phyloP scores from a whole-genome alignment of 2,888 invertebrate genomes.

The Dynastes hyllus region DNA sequence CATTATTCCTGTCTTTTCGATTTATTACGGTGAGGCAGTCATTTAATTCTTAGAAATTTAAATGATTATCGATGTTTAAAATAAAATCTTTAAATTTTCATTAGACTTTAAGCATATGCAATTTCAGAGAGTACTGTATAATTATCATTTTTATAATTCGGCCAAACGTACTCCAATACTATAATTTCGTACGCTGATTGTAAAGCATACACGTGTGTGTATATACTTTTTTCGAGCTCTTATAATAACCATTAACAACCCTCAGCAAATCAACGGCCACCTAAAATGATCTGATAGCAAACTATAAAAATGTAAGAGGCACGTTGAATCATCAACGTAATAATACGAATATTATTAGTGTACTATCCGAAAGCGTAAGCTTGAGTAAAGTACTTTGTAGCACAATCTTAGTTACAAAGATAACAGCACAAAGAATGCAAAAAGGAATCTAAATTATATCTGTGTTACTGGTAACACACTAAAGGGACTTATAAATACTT shows the following conservation, averaged over 20 bases:
- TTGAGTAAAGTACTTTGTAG: neutral
- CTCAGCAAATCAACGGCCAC: neutral
- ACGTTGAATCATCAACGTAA: constrained; percentile 10
- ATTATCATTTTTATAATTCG: too few species aligned
- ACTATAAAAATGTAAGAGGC: neutral
- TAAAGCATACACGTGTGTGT: neutral
- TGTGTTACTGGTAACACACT: constrained; percentile 43
- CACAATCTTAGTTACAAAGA: constrained; percentile 29
- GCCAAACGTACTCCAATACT: too few species aligned
- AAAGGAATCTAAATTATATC: constrained; percentile 41
- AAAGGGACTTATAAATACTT: constrained; percentile 48
- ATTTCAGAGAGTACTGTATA: too few species aligned
- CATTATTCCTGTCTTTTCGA: too few species aligned
- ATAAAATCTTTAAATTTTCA: too few species aligned
- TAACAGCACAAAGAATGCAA: constrained; percentile 22
- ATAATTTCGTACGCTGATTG: too few species aligned
- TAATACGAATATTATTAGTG: constrained; percentile 8
- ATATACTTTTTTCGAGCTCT: neutral
- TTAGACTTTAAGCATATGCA: too few species aligned
- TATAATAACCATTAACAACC: neutral
- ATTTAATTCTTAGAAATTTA: too few species aligned
- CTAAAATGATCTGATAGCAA: neutral
- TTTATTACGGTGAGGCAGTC: too few species aligned
- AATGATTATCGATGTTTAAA: too few species aligned
- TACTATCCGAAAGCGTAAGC: constrained; percentile 6